These are phyloP conservation scores for Eulemur rufifrons DNA, from an alignment of 2,113 vertebrate species.

Conservation along the genomic window DNA sequence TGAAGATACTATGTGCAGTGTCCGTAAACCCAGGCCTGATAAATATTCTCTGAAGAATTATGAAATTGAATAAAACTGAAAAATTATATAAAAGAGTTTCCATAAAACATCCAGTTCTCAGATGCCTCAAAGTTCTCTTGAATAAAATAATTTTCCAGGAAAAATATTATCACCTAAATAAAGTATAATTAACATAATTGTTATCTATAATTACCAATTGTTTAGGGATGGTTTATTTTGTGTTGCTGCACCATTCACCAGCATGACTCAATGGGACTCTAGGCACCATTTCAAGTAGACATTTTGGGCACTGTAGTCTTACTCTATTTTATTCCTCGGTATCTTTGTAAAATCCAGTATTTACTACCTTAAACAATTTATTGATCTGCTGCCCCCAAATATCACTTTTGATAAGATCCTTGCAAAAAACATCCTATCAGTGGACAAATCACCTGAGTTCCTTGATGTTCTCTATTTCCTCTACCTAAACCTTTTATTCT, in stretches of 20 bases:
- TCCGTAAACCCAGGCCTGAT: slow-evolving; percentile 26
- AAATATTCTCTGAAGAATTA: not conserved
- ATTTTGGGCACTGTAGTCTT: not conserved
- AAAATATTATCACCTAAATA: slow-evolving; percentile 17
- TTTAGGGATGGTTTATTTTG: slow-evolving; percentile 7
- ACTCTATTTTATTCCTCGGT: not conserved
- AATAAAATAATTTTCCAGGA: slow-evolving; percentile 38
- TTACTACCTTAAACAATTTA: not conserved
- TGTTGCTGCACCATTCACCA: not conserved
- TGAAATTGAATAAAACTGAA: slow-evolving; percentile 40
- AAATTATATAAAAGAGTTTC: not conserved
- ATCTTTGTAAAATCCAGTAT: slow-evolving; percentile 2
- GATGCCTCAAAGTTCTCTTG: slow-evolving; percentile 29
- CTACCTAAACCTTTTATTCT: not conserved
- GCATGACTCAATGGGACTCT: slow-evolving; percentile 12
- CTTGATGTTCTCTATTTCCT: not conserved
- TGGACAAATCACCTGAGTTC: not conserved
- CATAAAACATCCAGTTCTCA: not conserved
- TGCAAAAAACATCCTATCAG: not conserved
- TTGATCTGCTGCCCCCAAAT: not conserved
- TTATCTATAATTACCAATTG: not conserved
- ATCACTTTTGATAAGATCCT: not conserved
- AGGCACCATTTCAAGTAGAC: not conserved
- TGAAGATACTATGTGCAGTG: not conserved
- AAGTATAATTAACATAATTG: slow-evolving; percentile 39